A percentile compares a stretch with the other conserved stretches of the same genome.
These are phyloP conservation scores for Lasius platythorax DNA, from an alignment of 2,888 invertebrate genomes.

Conservation along the genomic window DNA sequence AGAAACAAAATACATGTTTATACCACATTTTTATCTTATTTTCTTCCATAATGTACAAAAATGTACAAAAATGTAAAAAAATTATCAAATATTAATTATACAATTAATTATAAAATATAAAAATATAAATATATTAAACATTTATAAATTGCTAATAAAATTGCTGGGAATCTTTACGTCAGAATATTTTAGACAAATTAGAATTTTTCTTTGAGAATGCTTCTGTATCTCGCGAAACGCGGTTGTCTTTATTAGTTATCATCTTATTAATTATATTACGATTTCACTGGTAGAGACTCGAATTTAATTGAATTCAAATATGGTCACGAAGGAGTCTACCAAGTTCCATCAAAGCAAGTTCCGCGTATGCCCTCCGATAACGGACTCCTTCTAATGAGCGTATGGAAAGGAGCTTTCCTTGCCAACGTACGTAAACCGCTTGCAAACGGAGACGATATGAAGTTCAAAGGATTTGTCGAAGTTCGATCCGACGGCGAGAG, in stretches of 20 bases:
- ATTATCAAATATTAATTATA: not conserved
- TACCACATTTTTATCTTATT: not conserved
- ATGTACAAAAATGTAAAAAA: not conserved
- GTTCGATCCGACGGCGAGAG: constrained; percentile 50
- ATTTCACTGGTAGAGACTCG: not conserved
- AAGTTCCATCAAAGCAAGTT: constrained; percentile 38
- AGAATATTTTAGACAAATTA: not conserved
- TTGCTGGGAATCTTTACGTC: not conserved
- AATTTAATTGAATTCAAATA: constrained; percentile 32
- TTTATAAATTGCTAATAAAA: not conserved
- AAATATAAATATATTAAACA: not conserved
- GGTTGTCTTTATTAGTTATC: constrained; percentile 19
- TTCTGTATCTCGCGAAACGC: not conserved
- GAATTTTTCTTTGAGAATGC: not conserved
- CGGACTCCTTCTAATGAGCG: constrained; percentile 37
- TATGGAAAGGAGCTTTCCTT: constrained; percentile 45
- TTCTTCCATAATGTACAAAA: not conserved
- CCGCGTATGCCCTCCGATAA: constrained; percentile 16
- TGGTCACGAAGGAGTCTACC: constrained; percentile 27
- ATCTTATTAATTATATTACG: constrained; percentile 5
- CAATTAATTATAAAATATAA: not conserved
- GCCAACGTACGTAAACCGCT: constrained; percentile 25
- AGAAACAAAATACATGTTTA: not conserved
- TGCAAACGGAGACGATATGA: constrained; percentile 52
- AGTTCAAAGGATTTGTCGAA: constrained; percentile 58